Base-by-base conservation (phyloP, 2,888 invertebrate species). In the Andrena bucephala region DNA sequence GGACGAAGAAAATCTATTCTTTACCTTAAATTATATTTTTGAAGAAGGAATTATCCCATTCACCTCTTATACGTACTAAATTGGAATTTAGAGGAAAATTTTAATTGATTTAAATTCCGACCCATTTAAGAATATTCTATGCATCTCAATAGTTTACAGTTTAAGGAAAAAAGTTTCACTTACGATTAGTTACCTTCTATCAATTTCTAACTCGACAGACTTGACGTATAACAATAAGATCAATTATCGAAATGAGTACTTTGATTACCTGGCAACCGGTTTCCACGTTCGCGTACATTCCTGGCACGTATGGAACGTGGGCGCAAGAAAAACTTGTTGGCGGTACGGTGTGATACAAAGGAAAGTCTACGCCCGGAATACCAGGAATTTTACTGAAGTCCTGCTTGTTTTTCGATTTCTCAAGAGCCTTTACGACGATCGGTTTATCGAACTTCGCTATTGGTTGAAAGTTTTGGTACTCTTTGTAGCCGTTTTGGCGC, bases 241-340 rank as follows among this genome's bases (percentile, higher is more conserved):
- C 24, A 57, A 27, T 57, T 57, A 57, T 31, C 4, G 16, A 13
- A 8, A 74, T 63, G 66, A 78, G 24, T 50, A 27, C 20, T 20
- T 20, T 20, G 20, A 50, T 84, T 76, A 84, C 97, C 96, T 98
- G 98, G 89, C 98, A 98, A 75, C 97, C 97, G 85, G 98, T 96
- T 94, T 98, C 98, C 0, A 97, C 96, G 92, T 98, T 97, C n/a
- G 98, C 98, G 93, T 98, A 98, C 96, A 98, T 98, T 87, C 98
- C 98, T 2, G 98, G 98, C 71, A 96, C 95, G 27, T 96, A 96
- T 0, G 98, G 97, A 54, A 98, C 97, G 88, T 96, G 95, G 67
- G 96, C 95, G 91, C 98, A 98, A 2, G 97, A 96, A 94, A 98
- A 98, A 87, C 96, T 95, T 24, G 98, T 98, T 42, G 96, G 95